These are phyloP conservation scores for Murina feae DNA, from an alignment of 2,113 vertebrate genomes.

Conservation along the genomic window DNA sequence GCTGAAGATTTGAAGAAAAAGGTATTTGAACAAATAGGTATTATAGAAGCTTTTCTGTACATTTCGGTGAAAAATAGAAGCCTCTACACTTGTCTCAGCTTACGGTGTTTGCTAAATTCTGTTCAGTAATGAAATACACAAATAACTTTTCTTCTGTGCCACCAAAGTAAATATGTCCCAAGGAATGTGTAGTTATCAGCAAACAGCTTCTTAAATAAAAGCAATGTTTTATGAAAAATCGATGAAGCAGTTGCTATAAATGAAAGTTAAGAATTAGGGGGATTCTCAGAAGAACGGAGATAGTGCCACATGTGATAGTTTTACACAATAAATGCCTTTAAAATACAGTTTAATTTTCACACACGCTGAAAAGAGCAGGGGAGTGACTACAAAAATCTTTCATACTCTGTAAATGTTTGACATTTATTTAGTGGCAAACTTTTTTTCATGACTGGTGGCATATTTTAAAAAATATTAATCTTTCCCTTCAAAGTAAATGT, in stretches of 20 bases:
- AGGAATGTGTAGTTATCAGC: neutral
- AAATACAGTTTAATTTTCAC: neutral
- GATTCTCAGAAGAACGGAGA: neutral
- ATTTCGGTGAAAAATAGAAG: neutral
- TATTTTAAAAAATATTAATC: neutral
- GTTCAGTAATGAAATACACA: neutral
- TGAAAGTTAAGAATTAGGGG: neutral
- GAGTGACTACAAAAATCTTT: neutral
- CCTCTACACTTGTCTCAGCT: neutral
- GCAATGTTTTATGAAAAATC: neutral
- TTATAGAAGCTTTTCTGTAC: neutral
- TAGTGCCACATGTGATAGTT: neutral
- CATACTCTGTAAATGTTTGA: neutral
- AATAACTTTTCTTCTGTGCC: neutral
- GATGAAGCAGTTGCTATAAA: neutral
- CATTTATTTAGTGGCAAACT: neutral
- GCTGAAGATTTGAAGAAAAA: neutral
- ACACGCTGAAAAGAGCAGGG: neutral
- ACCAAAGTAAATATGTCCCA: neutral
- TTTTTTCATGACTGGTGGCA: neutral
- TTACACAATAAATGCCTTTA: neutral
- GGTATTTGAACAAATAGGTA: neutral
- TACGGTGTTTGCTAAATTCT: slow-evolving; percentile 11
- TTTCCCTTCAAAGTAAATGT: neutral
- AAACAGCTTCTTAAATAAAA: neutral